Base-by-base conservation (phyloP, 2,888 invertebrate species). In the Acrobasis suavella region DNA sequence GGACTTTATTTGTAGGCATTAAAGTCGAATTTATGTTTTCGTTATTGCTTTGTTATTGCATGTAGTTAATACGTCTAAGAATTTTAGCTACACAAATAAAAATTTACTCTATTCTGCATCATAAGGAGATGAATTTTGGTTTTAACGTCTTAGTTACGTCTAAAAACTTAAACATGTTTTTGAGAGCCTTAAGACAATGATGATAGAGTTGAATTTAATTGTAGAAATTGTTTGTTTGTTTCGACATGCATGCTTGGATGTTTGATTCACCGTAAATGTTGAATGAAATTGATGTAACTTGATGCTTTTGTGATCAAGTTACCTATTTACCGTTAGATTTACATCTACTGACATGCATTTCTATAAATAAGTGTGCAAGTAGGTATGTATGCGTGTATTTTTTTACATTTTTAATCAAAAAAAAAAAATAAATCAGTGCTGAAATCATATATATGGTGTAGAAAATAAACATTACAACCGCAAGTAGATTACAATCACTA, bases 251-350 rank as follows among this genome's bases (percentile, higher is more conserved):
- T 56, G 56, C 42, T 56, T 56, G 56, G 6, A 17, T 56, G 56
- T 56, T 56, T 56, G 42, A 56, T 56, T 42, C 56, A 56, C 56
- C 56, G 56, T 56, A 22, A 56, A 42, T 56, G 17, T 42, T 56
- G 56, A 56, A 56, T 46, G 56, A 56, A 55, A 55, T 51, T 12
- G 55, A 56, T 56, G 56, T 56, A 56, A 56, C 42, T 46, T 17
- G 56, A 56, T 56, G 22, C 42, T 10, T 46, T 42, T 42, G 17
- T 38, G 15, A 15, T 46, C 9, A 10, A 16, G 12, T 39, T 56
- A 56, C 42, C 14, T 51, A 17, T 17, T 51, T 51, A 22, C 22
- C 32, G 32, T 32, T 46, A 46, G 46, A 10, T 42, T 42, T 32
- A 2, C 32, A 32, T 2, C 42, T 42, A 42, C 42, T 46, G 46